A percentile compares a stretch with the other conserved stretches of the same genome.
phyloP scores from a whole-genome alignment of 1,140 invertebrate species.

The Galleria mellonella region DNA sequence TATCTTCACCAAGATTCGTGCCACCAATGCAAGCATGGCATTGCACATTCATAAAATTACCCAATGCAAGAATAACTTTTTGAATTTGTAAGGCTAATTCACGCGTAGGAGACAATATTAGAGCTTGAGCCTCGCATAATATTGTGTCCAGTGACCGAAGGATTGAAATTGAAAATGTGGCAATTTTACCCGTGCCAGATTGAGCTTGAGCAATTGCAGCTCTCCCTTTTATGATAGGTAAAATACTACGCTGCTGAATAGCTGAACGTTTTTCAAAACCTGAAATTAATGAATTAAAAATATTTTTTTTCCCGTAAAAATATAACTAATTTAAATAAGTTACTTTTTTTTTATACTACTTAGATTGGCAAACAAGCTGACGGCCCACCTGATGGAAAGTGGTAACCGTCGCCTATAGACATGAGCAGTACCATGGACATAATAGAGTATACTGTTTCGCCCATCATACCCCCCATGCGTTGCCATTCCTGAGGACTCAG shows the following conservation, averaged over 20 bases:
- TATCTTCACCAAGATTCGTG: slow-evolving; percentile 99
- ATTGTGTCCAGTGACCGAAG: slow-evolving; percentile 95
- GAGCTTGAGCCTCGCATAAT: slow-evolving; percentile 96
- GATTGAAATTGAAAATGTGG: slow-evolving; percentile 98
- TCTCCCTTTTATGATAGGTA: slow-evolving; percentile 96
- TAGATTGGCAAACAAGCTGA: no score
- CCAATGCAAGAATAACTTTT: slow-evolving; percentile 98
- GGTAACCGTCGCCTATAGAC: no score
- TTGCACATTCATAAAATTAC: slow-evolving; percentile 99
- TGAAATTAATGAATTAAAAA: slow-evolving; percentile 67
- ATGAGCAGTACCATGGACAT: no score
- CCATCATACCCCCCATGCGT: no score
- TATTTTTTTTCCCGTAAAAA: no score
- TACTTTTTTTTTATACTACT: no score
- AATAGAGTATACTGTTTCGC: no score
- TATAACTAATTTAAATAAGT: no score
- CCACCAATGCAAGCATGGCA: slow-evolving; percentile 99
- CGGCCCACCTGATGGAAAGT: no score
- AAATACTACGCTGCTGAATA: slow-evolving; percentile 98
- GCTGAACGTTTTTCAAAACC: slow-evolving; percentile 99
- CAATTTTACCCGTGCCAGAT: slow-evolving; percentile 99
- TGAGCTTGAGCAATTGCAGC: slow-evolving; percentile 99
- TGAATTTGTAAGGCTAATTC: slow-evolving; percentile 99
- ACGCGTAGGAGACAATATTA: slow-evolving; percentile 96
- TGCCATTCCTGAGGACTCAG: no score